These are phyloP conservation scores for Dolichotis patagonum DNA, from an alignment of 2,113 vertebrate species.

Conservation along the genomic window DNA sequence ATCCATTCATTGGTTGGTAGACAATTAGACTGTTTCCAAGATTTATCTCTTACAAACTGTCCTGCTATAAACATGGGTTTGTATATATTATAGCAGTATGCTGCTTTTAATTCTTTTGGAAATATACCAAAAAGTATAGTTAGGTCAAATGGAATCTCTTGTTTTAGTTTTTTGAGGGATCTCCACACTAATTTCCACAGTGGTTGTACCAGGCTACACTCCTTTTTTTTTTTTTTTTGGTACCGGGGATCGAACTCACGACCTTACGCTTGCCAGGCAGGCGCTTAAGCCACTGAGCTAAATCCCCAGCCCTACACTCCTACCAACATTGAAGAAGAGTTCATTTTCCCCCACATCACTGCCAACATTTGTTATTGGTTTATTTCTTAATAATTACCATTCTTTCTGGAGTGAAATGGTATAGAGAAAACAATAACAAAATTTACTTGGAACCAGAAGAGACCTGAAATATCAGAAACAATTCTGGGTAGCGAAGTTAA, in stretches of 20 bases:
- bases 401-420: not conserved
- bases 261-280: no score
- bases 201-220: not conserved
- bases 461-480: not conserved
- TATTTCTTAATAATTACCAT: not conserved
- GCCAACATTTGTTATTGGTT: not conserved
- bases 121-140: not conserved
- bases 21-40: no score
- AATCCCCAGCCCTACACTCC: no score
- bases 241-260: no score
- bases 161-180: not conserved
- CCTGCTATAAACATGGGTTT: no score
- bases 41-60: no score
- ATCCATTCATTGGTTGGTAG: no score
- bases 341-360: not conserved
- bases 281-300: no score
- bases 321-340: not conserved
- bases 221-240: no score
- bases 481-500: not conserved
- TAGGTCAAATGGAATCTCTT: not conserved
- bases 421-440: not conserved
- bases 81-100: no score
- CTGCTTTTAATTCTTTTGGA: not conserved
- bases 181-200: not conserved
- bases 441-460: not conserved